Base-by-base conservation (phyloP, 2,888 invertebrate genomes). In the Desoria tigrina region DNA sequence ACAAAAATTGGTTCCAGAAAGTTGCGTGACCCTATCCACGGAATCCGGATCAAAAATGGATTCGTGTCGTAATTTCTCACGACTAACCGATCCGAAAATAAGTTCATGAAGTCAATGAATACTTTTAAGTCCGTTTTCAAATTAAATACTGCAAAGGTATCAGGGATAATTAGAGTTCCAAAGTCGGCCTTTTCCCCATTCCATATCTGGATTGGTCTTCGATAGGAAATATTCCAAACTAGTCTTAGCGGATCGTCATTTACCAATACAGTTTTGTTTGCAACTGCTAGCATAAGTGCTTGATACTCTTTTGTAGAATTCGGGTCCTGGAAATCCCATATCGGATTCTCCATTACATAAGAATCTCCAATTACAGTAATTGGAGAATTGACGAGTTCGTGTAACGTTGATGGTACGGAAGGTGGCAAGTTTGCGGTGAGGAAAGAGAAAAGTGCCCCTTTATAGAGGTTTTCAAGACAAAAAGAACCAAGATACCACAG, bases 361-460 rank as follows among this genome's bases (percentile, higher is more conserved):
- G 55, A n/a, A n/a, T 55, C 11, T 9, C 14, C n/a, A n/a, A n/a
- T n/a, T n/a, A n/a, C n/a, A n/a, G n/a, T n/a, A n/a, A n/a, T n/a
- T n/a, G n/a, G n/a, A 18, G 28, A 28, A 28, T 3, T 27, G 32
- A 55, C 21, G 7, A 55, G 21, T 14, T 27, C n/a, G 2, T 26
- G 28, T 9, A 55, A n/a, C 16, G 55, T 27, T 14, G 3, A 2
- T 4, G 55, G 55, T 4, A 55, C 32, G 16, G 32, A 4, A 3
- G 55, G 55, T 9, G 16, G 55, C 9, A 26, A 11, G n/a, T n/a
- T 7, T 3, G 55, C 27, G 6, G 55, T 21, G 14, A 55, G 26
- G n/a, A 27, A 27, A 2, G 55, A 55, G 32, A 55, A 55, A 7
- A 55, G n/a, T 27, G 14, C 55, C 18, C 55, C 55, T 55, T 55